These are phyloP conservation scores for Papilio machaon DNA, from an alignment of 1,140 invertebrate species.

Conservation along the genomic window DNA sequence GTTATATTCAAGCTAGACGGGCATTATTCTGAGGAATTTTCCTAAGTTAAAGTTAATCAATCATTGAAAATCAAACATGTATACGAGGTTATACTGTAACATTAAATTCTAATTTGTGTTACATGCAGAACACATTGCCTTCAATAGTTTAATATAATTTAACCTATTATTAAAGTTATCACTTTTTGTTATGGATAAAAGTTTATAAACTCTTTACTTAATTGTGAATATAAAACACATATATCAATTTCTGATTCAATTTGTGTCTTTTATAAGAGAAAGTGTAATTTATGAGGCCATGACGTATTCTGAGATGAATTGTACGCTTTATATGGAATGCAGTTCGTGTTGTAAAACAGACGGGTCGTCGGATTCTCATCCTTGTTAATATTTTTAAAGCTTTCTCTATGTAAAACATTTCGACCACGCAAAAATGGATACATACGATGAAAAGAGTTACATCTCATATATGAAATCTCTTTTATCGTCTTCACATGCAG, in stretches of 20 bases:
- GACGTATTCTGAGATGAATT: slow-evolving; percentile 15
- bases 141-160: too few species aligned
- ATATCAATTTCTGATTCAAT: background rate
- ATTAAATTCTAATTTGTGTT: too few species aligned
- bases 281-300: slow-evolving; percentile 13
- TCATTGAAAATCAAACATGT: too few species aligned
- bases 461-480: too few species aligned
- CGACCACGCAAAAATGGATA: slow-evolving; percentile 51
- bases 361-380: slow-evolving; percentile 36
- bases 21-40: too few species aligned
- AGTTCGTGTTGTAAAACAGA: slow-evolving; percentile 29
- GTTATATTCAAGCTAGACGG: too few species aligned
- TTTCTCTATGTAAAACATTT: slow-evolving; percentile 58
- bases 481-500: slow-evolving; percentile 28
- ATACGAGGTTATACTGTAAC: too few species aligned
- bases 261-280: background rate
- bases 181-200: background rate
- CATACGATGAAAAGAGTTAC: background rate
- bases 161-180: too few species aligned
- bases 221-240: background rate
- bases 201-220: background rate
- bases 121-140: too few species aligned
- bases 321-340: background rate
- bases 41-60: too few species aligned
- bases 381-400: slow-evolving; percentile 45